Conservation (phyloP, 2,888 invertebrate genomes). For the Leucoptera coffeella region DNA sequence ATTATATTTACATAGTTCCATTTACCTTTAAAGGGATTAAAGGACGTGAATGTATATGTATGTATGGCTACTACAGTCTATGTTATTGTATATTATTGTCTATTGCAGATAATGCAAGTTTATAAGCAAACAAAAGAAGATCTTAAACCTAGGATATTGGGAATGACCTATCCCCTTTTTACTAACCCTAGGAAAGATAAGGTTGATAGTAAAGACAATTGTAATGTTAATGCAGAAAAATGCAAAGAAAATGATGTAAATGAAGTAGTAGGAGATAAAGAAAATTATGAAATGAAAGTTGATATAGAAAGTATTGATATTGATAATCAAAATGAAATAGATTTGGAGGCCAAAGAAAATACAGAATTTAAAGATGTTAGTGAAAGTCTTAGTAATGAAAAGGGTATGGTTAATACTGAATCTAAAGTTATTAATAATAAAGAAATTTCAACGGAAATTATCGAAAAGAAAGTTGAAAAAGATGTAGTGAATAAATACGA, state of each 20-base stretch:
- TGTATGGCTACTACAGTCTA: no score
- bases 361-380: neutral
- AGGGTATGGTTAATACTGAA: constrained; percentile 4
- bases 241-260: neutral
- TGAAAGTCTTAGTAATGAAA: constrained; percentile 3
- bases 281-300: neutral
- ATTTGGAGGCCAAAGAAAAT: neutral
- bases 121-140: constrained; percentile 19
- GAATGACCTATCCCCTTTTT: constrained; percentile 75
- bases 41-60: no score
- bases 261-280: neutral
- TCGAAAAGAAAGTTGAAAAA: no score
- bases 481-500: no score
- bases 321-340: neutral
- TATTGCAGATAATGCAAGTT: constrained; percentile 26
- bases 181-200: constrained; percentile 13
- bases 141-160: constrained; percentile 63
- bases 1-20: no score
- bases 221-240: constrained; percentile 4
- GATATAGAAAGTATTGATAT: neutral
- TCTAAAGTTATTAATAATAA: no score
- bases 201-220: constrained; percentile 4
- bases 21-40: no score
- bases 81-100: neutral
- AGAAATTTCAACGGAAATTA: no score